A percentile compares a stretch with the other conserved stretches of the same genome.
Conservation (phyloP, 2,888 invertebrate genomes). For the Alentia gelatinosa region DNA sequence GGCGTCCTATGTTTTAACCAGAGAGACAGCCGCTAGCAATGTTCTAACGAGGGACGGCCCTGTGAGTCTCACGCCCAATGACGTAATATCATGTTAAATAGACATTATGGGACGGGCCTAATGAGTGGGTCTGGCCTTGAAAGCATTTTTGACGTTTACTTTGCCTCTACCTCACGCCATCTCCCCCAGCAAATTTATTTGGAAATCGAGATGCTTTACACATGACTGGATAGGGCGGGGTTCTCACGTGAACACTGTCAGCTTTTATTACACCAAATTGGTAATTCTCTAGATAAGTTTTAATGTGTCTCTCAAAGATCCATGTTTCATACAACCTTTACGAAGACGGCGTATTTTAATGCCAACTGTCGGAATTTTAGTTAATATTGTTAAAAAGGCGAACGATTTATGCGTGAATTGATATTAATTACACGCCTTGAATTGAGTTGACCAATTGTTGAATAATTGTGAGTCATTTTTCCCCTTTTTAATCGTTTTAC, state of each 20-base stretch:
- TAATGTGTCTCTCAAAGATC: too few relatives aligned
- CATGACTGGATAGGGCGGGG: neutral
- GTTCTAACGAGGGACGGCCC: neutral
- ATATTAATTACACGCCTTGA: too few relatives aligned
- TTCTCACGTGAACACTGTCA: neutral
- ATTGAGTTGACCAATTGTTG: too few relatives aligned
- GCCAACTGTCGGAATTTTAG: too few relatives aligned
- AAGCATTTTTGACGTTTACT: neutral
- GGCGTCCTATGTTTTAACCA: neutral
- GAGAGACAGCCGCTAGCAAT: neutral
- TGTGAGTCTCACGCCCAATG: neutral
- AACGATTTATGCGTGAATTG: too few relatives aligned
- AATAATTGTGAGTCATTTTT: too few relatives aligned
- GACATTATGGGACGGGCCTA: neutral
- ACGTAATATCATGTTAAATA: slow-evolving; percentile 34
- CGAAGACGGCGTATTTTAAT: too few relatives aligned
- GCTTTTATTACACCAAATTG: neutral
- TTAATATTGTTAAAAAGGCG: too few relatives aligned
- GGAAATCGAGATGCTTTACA: neutral
- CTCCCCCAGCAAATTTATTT: neutral
- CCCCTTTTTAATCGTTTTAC: too few relatives aligned
- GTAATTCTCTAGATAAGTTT: too few relatives aligned
- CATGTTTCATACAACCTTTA: too few relatives aligned
- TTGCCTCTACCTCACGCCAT: neutral
- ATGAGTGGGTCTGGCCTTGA: neutral